These are phyloP conservation scores for Polyommatus iphigenia DNA, from an alignment of 2,888 invertebrate species.

Conservation along the genomic window DNA sequence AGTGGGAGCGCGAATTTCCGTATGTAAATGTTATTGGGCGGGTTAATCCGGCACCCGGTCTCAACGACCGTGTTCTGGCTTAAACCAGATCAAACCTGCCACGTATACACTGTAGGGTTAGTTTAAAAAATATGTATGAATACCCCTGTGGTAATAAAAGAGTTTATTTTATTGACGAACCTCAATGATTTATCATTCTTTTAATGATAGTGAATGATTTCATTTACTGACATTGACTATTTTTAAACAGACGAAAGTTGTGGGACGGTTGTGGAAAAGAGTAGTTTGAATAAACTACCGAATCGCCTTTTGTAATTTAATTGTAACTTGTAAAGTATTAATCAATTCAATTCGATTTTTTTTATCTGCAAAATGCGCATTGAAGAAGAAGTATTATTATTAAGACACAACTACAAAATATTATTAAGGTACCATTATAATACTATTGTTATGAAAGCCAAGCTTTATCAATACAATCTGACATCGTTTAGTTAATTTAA, in stretches of 20 bases:
- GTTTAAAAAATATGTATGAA: neutral
- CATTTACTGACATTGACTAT: no score
- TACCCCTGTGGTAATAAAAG: neutral
- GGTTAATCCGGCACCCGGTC: constrained; percentile 69
- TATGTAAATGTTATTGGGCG: constrained; percentile 75
- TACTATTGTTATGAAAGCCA: neutral
- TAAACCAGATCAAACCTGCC: constrained; percentile 70
- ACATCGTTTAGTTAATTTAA: constrained; percentile 50
- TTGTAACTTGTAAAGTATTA: no score
- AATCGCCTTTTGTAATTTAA: no score
- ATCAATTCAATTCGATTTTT: no score
- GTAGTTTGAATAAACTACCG: no score
- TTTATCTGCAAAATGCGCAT: no score
- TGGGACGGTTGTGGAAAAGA: no score
- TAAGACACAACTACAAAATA: neutral
- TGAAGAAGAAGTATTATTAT: neutral
- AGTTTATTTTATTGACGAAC: neutral
- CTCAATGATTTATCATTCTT: no score
- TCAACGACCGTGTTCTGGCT: constrained; percentile 68
- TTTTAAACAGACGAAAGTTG: no score
- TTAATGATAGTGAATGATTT: no score
- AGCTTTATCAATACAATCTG: neutral
- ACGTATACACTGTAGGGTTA: constrained; percentile 35
- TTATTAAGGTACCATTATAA: neutral
- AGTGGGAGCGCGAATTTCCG: constrained; percentile 65